Evolutionary conservation across 2,888 invertebrate species (phyloP).

Genomic region (Polyploca ridens): DNA sequence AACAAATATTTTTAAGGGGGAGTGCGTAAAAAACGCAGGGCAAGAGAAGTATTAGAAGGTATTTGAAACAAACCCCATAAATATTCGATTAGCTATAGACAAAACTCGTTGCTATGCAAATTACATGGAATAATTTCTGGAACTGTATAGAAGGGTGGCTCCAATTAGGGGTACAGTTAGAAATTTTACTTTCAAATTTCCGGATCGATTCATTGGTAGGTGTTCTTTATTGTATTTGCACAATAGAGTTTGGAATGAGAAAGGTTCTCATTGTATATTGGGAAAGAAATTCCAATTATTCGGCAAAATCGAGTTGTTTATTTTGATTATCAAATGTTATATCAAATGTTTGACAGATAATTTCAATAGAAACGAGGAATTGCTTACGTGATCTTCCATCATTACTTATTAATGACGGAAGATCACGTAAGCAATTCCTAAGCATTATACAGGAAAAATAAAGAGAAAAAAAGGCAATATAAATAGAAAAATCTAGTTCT

Average conservation of each 20-base stretch:
- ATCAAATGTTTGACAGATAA: no score
- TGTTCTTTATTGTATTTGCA: constrained; percentile 34
- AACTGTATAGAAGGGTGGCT: constrained; percentile 61
- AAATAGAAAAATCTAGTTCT: no score
- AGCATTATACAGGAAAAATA: no score
- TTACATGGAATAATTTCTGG: constrained; percentile 61
- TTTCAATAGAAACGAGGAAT: no score
- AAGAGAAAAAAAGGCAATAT: no score
- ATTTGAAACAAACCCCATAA: background rate
- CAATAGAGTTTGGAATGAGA: constrained; percentile 15
- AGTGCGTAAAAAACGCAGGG: no score
- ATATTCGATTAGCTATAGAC: constrained; percentile 8
- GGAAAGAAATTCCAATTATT: constrained; percentile 11
- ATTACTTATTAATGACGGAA: no score
- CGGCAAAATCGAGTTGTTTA: background rate
- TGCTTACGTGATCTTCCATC: no score
- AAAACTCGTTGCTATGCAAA: constrained; percentile 60
- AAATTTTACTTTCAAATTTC: constrained; percentile 74
- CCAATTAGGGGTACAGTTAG: constrained; percentile 67
- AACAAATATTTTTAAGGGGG: no score
- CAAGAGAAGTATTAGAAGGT: background rate
- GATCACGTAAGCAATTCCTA: no score
- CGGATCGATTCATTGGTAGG: constrained; percentile 18
- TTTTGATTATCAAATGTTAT: background rate
- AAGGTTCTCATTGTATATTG: constrained; percentile 20